Evolutionary conservation across 2,888 invertebrate genomes (phyloP), one percentile per base, ranked within the genome.

Genomic region (Oegoconia quadripuncta): DNA sequence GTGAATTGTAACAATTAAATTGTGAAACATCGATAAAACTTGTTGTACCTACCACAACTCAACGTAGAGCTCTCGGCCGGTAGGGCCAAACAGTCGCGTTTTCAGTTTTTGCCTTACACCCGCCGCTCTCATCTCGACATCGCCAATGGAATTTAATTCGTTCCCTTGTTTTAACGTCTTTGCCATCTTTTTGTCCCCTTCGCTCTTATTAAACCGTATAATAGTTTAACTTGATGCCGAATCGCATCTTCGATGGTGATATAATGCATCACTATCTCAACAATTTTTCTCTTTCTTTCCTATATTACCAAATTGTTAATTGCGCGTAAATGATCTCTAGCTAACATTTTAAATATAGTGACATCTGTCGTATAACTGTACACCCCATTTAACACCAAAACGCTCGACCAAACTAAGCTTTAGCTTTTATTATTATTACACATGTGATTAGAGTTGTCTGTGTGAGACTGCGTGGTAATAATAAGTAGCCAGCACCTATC

Each of bases 131-230:
- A 67, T 70, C 67, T 71, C 68, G 54, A 70, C 71, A 74, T 77
- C 71, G 72, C 68, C 67, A 64, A 73, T 70, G 71, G 72, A 79
- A 76, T 77, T 75, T 74, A 69, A 76, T 76, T 74, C 66, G 60
- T 65, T 67, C 62, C 67, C 66, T 73, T 73, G 72, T 71, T 68
- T 70, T 71, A 65, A 66, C 66, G 63, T 71, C 62, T 64, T 59
- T 59, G 62, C 63, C 65, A 62, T 64, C 61, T 66, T 69, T 72
- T 60, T 59, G 54, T 52, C 60, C 56, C 50, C 53, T 50, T 55
- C 68, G 57, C 65, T 52, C 57, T 62, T 62, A 63, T 61, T 71
- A 66, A 71, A 71, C 50, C 59, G 61, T 64, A 63, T 74, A 68
- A 72, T 68, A 64, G 63, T 52, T 64, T 64, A 59, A 63, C 58